Percentiles rank a stretch among this genome's conserved stretches.
Conservation (phyloP, 2,888 invertebrate species). For the Argynnis bischoffii region DNA sequence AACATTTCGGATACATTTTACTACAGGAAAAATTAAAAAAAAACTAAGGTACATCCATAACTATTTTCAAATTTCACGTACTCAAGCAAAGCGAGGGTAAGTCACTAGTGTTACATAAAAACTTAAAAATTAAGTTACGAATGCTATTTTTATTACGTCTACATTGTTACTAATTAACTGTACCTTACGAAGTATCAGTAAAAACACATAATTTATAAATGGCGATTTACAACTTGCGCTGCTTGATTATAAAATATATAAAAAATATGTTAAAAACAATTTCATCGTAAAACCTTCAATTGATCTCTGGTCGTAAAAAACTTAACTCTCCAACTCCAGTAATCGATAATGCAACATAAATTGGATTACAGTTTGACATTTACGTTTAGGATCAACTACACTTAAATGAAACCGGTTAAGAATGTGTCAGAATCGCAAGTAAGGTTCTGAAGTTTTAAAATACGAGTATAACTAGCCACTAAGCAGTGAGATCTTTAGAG, state of each 20-base stretch:
- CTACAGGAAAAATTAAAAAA: too few species aligned
- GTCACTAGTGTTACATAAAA: too few species aligned
- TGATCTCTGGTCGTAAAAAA: conserved; percentile 40
- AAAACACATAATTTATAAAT: conserved; percentile 25
- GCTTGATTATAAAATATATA: conserved; percentile 37
- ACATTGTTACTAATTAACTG: background rate
- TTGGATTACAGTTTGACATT: conserved; percentile 24
- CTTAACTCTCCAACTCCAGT: conserved; percentile 27
- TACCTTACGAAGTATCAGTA: conserved; percentile 5
- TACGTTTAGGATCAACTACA: conserved; percentile 25
- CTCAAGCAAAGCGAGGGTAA: too few species aligned
- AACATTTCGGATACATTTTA: too few species aligned
- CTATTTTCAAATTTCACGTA: too few species aligned
- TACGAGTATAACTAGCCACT: too few species aligned
- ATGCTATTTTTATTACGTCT: too few species aligned
- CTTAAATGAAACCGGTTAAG: conserved; percentile 13
- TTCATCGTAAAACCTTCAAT: conserved; percentile 41
- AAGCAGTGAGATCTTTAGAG: too few species aligned
- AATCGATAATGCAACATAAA: conserved; percentile 29
- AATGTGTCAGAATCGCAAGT: conserved; percentile 5
- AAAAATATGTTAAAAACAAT: conserved; percentile 39
- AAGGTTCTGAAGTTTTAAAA: background rate
- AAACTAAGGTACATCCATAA: too few species aligned
- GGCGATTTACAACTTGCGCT: conserved; percentile 30
- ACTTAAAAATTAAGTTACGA: too few species aligned